Evolutionary conservation across 2,797 vertebrate genomes (phyloP), one percentile per base, ranked within the genome.

Genomic region (Pangasius sanitwongsei): DNA sequence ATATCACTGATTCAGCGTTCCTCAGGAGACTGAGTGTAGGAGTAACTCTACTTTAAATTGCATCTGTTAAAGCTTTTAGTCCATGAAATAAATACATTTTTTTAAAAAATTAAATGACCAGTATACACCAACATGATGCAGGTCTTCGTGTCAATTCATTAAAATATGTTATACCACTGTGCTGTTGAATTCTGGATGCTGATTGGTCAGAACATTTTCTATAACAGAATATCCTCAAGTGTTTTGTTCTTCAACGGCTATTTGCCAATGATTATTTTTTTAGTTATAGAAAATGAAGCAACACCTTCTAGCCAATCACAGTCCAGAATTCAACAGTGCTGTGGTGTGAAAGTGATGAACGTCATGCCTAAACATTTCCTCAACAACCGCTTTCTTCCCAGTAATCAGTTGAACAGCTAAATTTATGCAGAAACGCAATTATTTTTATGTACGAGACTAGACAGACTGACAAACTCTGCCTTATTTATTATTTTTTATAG

Each of bases 1-100:
- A 77, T 77, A 86, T 86, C 53, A 61, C 85, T 75, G 85, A 86
- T 77, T 86, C 85, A 86, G 85, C 72, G 9, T 61, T 86, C 70
- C 72, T 16, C 57, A 8, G 59, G 57, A 83, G 59, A 6, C 53
- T 34, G 50, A 1, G 31, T 31, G 28, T 31, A 53, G 75, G 75
- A 53, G 75, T 18, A 18, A 48, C 9, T 75, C 11, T 50, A 53
- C 70, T 25, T 74, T 44, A 41, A 74, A 48, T 28, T 53, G 48
- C 41, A 53, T 31, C 16, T 31, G 28, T 13, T 75, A 16, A 16
- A 57, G 15, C 16, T 53, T 78, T 50, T 4, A 78, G 28, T 31
- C 13, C 75, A 31, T 31, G 1, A 78, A 78, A 78, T 78, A 53
- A 53, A 53, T 48, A 28, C 3, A 44, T 65, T 63, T 63, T 63